These are phyloP conservation scores for Ichneumon xanthorius DNA, from an alignment of 2,888 invertebrate genomes.

Conservation along the genomic window DNA sequence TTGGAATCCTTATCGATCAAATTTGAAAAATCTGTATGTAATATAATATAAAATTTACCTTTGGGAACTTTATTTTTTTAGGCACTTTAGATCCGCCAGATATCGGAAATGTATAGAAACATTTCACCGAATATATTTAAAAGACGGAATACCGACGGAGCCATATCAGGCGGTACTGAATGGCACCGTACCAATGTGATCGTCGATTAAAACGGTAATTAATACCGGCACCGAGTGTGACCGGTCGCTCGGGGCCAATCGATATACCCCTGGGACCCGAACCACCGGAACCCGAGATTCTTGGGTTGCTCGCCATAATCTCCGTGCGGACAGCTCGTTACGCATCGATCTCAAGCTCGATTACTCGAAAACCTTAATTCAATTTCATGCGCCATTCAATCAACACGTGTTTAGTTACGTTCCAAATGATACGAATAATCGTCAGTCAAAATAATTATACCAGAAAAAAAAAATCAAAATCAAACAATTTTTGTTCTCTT, in stretches of 20 bases:
- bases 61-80: background rate
- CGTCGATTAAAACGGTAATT: constrained; percentile 64
- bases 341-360: background rate
- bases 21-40: too few relatives aligned
- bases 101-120: background rate
- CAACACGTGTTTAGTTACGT: too few relatives aligned
- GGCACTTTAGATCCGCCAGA: background rate
- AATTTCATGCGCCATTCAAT: background rate
- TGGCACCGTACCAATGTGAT: constrained; percentile 65
- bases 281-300: constrained; percentile 64
- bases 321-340: constrained; percentile 11
- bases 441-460: background rate
- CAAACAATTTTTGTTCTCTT: too few relatives aligned
- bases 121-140: background rate
- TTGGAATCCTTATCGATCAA: too few relatives aligned
- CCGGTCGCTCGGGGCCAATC: constrained; percentile 46
- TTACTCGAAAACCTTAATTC: background rate
- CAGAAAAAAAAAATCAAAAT: too few relatives aligned
- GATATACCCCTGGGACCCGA: constrained; percentile 57
- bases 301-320: constrained; percentile 19
- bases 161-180: constrained; percentile 49
- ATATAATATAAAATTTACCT: too few relatives aligned
- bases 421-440: background rate
- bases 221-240: constrained; percentile 61
- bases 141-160: background rate